Evolutionary conservation across 2,797 vertebrate genomes (phyloP), one percentile per base, ranked within the genome.

Genomic region (Heteromormyrus szaboi): DNA sequence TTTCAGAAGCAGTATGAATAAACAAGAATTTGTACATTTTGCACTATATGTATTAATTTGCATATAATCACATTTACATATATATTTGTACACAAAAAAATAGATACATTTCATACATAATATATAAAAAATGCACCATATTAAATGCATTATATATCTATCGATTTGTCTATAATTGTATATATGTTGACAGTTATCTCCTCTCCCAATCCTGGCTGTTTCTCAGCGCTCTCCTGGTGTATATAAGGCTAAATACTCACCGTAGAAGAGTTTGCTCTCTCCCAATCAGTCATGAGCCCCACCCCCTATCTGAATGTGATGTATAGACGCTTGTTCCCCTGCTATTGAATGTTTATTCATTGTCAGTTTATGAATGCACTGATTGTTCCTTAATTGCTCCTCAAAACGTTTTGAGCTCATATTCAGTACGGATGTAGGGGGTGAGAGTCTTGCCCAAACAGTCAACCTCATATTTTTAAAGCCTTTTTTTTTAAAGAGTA

Each of bases 61-160:
- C 84, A 51, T 93, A 93, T 95, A 94, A 94, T 94, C 93, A 95
- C 95, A 94, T 85, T 92, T 95, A 92, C 92, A 93, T 92, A 90
- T 91, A 94, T 94, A 88, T 84, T 54, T 81, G 86, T 87, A 68
- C 56, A 65, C 22, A 48, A 48, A 22, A 25, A 25, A 22, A 54
- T 17, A 65, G 17, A 7, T 65, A 19, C 56, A n/a, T 86, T 59
- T 48, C 11, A 65, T 29, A 65, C 79, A 56, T 19, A 62, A 88
- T 85, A 85, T 54, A 54, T 19, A 51, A 85, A 51, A 88, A 91
- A 91, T 90, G 87, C 88, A 54, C 91, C 92, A 87, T 92, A 92
- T 25, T 29, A 22, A 89, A 46, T 84, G 41, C 86, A 12, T 56
- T 76, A 56, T 90, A 91, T 87, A 88, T 87, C 89, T 46, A 22